Evolutionary conservation across 2,113 vertebrate genomes (phyloP), one percentile per base, ranked within the genome.

Genomic region (Dromaius novaehollandiae): DNA sequence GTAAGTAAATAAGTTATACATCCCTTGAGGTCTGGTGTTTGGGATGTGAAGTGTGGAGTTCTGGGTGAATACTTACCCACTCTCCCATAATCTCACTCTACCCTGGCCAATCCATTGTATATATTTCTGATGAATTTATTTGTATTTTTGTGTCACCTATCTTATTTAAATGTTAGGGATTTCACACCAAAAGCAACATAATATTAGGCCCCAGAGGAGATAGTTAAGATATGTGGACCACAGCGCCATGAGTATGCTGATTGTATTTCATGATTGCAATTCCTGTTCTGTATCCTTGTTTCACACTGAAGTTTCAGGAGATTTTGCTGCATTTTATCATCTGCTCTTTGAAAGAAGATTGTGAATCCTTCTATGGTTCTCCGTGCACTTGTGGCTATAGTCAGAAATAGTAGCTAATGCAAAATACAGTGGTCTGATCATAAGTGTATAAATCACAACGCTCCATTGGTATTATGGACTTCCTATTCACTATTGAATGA

Each of bases 281-380:
- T 94, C 78, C 71, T 96, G 93, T 95, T 96, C 75, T 96, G 68
- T 95, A 95, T 96, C 75, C 60, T 79, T 93, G 94, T 95, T 97
- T 95, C 64, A 74, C 85, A 86, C 63, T 90, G 56, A 87, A 68
- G 58, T 58, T 76, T 84, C 82, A 80, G 92, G 88, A 88, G 78
- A 92, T 15, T 91, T 95, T 88, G 63, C 81, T 93, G 71, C 87
- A 53, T 95, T 91, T 85, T 93, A 58, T 65, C 89, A 89, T 93
- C 86, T 82, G 88, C 92, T 93, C 88, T 96, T 94, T 90, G 77
- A 94, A 92, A 61, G 88, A 92, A 95, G 95, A 40, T 44, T 94
- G 95, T 93, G 93, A 94, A 96, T 94, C 77, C 88, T 94, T 94
- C 55, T 93, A 69, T 91, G 86, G 73, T 89, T 96, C 74, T 92